Base-by-base conservation (phyloP, 2,797 vertebrate genomes). In the Brachyrhaphis roseni region DNA sequence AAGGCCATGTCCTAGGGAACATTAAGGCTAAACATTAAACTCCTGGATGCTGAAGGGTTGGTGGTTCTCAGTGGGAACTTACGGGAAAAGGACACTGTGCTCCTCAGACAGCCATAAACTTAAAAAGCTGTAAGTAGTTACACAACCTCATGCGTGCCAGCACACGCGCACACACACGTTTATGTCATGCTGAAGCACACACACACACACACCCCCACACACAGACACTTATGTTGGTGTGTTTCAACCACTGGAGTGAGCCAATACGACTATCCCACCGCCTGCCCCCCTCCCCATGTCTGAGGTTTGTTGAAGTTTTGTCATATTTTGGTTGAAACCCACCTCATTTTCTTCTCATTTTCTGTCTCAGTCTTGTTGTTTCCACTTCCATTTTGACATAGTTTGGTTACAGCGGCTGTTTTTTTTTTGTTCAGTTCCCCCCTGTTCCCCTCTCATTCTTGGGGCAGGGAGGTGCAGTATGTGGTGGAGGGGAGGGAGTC, bases 21-120 rank as follows among this genome's bases (percentile, higher is more conserved):
- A 93, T 91, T 92, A 84, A 80, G 80, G 94, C 90, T 95, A 94
- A 95, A 95, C 87, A 95, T 95, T 95, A 95, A 95, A 86, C 93
- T 85, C 72, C 76, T 84, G 89, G 87, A 89, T 87, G 81, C 84
- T 81, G 87, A 74, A 73, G 64, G 64, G 82, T 84, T 78, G 85
- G 80, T 84, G 83, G 83, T 85, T 88, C 88, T 90, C 82, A 70
- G 47, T 62, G 78, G 71, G 88, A 88, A 83, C 82, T 89, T 55
- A 62, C 82, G 80, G 79, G 78, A 80, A 72, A 16, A 82, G 82
- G 85, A 88, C 86, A 72, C 83, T 49, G 39, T 77, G 78, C 71
- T 81, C 78, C 75, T 82, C 83, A 83, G 78, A 85, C 84, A 36
- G 76, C 46, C 79, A 68, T 89, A 82, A 90, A 92, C 28, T 43